Conservation (phyloP, 2,888 invertebrate genomes). For the Labia minor region DNA sequence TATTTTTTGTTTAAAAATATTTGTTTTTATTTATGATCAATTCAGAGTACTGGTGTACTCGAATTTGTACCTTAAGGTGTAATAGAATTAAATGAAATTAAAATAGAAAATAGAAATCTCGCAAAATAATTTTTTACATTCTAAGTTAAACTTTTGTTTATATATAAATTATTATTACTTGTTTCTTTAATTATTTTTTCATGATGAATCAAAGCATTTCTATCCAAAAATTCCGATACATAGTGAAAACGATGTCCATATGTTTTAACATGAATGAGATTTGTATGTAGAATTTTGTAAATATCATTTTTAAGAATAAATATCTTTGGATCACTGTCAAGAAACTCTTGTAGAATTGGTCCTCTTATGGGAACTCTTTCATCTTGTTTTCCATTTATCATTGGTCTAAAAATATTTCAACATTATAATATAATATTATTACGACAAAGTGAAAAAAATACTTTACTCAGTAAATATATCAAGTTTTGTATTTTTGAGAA, state of each 20-base stretch:
- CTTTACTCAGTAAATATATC: constrained; percentile 59
- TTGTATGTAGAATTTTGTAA: constrained; percentile 44
- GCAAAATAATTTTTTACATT: no score
- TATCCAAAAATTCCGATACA: constrained; percentile 56
- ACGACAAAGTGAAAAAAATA: constrained; percentile 16
- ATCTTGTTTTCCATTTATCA: constrained; percentile 71
- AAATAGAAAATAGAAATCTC: no score
- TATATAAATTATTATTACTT: constrained; percentile 33
- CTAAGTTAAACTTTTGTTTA: no score
- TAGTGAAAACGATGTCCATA: constrained; percentile 55
- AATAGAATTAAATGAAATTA: no score
- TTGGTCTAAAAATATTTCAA: constrained; percentile 45
- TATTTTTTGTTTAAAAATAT: no score
- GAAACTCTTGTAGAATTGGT: constrained; percentile 57
- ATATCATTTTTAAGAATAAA: constrained; percentile 46
- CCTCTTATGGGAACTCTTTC: constrained; percentile 63
- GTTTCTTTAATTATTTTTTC: constrained; percentile 51
- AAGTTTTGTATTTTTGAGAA: constrained; percentile 57
- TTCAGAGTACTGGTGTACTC: no score
- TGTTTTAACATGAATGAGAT: constrained; percentile 49
- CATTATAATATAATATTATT: background rate
- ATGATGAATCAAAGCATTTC: constrained; percentile 55
- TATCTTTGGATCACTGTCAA: constrained; percentile 55
- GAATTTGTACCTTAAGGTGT: no score
- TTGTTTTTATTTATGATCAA: no score